These are phyloP conservation scores for Capitulum mitella DNA, from an alignment of 2,888 invertebrate genomes.

Conservation along the genomic window DNA sequence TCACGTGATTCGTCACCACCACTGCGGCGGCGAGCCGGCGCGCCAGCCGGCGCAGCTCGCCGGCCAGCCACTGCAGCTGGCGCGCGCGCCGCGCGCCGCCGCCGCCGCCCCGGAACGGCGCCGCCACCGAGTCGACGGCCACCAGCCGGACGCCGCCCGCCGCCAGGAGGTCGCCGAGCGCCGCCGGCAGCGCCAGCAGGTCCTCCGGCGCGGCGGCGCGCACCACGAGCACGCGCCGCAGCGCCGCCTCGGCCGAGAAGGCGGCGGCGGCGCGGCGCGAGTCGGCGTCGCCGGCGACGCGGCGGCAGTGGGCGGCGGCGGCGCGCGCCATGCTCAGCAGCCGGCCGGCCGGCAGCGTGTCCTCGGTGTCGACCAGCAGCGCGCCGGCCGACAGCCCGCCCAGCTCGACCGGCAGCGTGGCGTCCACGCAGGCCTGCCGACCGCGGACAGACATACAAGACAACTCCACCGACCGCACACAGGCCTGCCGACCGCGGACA, in stretches of 20 bases:
- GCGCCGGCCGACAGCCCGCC: slow-evolving; percentile 26
- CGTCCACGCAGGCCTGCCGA: slow-evolving; percentile 25
- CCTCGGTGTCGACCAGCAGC: slow-evolving; percentile 26
- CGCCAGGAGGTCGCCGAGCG: slow-evolving; percentile 32
- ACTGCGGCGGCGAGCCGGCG: slow-evolving; percentile 48
- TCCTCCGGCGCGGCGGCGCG: not conserved
- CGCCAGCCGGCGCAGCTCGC: slow-evolving; percentile 43
- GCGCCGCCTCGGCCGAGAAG: slow-evolving; percentile 28
- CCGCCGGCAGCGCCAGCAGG: slow-evolving; percentile 28
- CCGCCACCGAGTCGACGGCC: not conserved
- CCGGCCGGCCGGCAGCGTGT: slow-evolving; percentile 39
- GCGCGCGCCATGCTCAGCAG: slow-evolving; percentile 36
- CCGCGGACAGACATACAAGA: not conserved
- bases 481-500: not conserved
- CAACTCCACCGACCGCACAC: not conserved
- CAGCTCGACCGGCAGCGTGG: slow-evolving; percentile 18
- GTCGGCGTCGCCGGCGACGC: slow-evolving; percentile 32
- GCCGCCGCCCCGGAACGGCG: slow-evolving; percentile 28
- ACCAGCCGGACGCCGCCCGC: slow-evolving; percentile 37
- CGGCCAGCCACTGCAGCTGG: slow-evolving; percentile 20
- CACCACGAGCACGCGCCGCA: slow-evolving; percentile 24
- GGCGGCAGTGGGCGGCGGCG: slow-evolving; percentile 25
- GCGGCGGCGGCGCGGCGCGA: slow-evolving; percentile 28
- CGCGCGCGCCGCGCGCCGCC: slow-evolving; percentile 27
- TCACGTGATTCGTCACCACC: slow-evolving; percentile 47